These are phyloP conservation scores for Oryctes rhinoceros DNA, from an alignment of 1,140 invertebrate species.

Conservation along the genomic window DNA sequence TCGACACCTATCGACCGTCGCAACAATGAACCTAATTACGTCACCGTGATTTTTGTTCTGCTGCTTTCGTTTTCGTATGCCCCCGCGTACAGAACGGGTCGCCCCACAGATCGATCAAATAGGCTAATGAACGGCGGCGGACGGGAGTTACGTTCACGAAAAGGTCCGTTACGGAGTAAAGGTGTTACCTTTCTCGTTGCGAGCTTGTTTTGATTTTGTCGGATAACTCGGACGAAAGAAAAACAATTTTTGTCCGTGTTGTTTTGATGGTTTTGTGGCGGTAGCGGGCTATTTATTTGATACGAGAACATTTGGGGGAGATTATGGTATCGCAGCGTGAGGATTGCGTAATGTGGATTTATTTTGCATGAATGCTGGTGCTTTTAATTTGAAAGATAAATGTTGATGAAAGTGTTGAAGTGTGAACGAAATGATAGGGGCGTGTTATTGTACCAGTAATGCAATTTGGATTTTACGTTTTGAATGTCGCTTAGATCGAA, in stretches of 20 bases:
- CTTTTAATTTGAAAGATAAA: too few species aligned
- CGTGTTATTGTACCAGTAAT: too few species aligned
- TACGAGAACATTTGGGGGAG: not conserved
- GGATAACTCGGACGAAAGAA: not conserved
- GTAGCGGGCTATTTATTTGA: not conserved
- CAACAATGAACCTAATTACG: constrained; percentile 29
- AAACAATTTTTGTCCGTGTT: constrained; percentile 1
- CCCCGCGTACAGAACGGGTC: not conserved
- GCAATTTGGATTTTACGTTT: too few species aligned
- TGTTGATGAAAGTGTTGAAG: too few species aligned
- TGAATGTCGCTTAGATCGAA: too few species aligned
- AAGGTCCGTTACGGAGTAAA: not conserved
- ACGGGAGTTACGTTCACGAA: not conserved
- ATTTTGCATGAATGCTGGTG: too few species aligned
- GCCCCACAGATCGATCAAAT: constrained; percentile 8
- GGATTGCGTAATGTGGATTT: too few species aligned
- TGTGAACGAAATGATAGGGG: too few species aligned
- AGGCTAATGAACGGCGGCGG: not conserved
- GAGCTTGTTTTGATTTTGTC: constrained; percentile 20
- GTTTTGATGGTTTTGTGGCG: not conserved
- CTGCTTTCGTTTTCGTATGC: not conserved
- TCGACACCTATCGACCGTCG: constrained; percentile 20
- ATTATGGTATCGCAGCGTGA: too few species aligned
- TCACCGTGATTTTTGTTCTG: constrained; percentile 7
- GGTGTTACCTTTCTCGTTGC: constrained; percentile 1